phyloP scores from a whole-genome alignment of 2,797 vertebrate species.

The Eulemur coronatus region DNA sequence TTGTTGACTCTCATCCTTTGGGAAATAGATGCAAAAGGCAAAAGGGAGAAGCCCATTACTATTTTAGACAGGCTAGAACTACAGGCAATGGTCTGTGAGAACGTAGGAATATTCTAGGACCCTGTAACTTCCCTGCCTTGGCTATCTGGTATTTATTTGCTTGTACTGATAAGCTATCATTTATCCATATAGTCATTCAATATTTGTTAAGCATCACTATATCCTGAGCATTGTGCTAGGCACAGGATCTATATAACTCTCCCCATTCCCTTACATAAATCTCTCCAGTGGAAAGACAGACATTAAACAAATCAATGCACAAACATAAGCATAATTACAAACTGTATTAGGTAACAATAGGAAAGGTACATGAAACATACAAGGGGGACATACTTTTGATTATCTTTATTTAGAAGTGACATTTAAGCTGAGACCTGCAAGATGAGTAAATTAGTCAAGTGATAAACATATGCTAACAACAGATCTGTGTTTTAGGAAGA shows the following conservation, averaged over 20 bases:
- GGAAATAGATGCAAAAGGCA: not conserved
- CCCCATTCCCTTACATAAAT: not conserved
- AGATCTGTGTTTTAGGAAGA: constrained; percentile 34
- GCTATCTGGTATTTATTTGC: not conserved
- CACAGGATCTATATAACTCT: not conserved
- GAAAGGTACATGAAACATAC: constrained; percentile 4
- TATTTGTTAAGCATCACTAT: not conserved
- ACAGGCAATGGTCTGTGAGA: not conserved
- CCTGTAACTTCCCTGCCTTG: not conserved
- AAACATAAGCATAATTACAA: constrained; percentile 45
- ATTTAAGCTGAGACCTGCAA: constrained; percentile 26
- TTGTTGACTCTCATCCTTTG: not conserved
- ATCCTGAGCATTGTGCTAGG: not conserved
- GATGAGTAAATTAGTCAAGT: constrained; percentile 1
- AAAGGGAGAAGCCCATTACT: not conserved
- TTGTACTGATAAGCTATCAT: not conserved
- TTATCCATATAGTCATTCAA: not conserved
- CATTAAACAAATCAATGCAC: not conserved
- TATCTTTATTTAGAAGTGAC: constrained; percentile 33
- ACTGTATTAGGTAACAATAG: not conserved
- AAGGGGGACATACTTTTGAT: not conserved
- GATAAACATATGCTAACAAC: not conserved
- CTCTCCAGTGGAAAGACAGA: not conserved
- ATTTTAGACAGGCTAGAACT: not conserved
- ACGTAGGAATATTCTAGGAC: not conserved